phyloP scores from a whole-genome alignment of 2,797 vertebrate species.

The Schizopygopsis malacanthus region DNA sequence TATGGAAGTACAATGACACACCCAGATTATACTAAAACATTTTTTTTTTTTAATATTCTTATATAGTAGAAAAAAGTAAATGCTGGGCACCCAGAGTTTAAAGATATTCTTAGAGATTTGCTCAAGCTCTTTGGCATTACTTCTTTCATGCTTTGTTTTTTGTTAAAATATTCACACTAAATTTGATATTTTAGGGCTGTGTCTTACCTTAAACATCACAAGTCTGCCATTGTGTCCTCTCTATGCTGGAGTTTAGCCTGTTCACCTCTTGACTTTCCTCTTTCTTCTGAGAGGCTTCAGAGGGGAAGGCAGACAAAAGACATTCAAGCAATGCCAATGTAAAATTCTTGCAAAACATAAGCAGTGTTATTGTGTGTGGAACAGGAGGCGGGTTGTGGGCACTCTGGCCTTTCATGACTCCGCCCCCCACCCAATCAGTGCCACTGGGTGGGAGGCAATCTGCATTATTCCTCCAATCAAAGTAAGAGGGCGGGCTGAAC shows the following conservation, averaged over 20 bases:
- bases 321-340: constrained; percentile 71
- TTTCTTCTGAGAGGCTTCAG: constrained; percentile 63
- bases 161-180: neutral
- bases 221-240: constrained; percentile 25
- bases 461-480: constrained; percentile 62
- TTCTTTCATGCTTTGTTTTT: neutral
- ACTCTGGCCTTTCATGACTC: constrained; percentile 56
- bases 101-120: neutral
- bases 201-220: constrained; percentile 50
- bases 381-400: constrained; percentile 67
- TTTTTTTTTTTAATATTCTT: neutral
- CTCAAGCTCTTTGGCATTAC: neutral
- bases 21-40: neutral
- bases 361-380: constrained; percentile 65
- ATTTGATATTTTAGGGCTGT: constrained; percentile 3
- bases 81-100: neutral
- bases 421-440: constrained; percentile 61
- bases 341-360: constrained; percentile 77
- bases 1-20: neutral
- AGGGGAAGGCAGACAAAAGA: constrained; percentile 68
- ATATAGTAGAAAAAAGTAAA: neutral
- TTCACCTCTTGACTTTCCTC: constrained; percentile 36
- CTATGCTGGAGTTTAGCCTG: constrained; percentile 4
- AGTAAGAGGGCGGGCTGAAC: constrained; percentile 37
- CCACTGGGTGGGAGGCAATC: constrained; percentile 61